Evolutionary conservation across 2,113 vertebrate genomes (phyloP).

Genomic region (Thunnus thynnus): DNA sequence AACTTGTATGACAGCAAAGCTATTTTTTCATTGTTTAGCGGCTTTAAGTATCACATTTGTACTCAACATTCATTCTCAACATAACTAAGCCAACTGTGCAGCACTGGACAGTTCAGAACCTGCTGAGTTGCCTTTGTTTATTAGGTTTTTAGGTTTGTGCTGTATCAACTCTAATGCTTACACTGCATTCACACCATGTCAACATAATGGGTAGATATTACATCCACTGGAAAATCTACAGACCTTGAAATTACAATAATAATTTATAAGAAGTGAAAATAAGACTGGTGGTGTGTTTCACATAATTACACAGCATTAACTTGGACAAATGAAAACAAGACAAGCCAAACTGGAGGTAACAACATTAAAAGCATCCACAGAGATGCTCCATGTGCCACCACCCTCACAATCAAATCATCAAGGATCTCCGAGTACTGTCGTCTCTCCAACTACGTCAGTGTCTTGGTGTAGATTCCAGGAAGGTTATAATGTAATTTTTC

Average conservation of each 20-base stretch:
- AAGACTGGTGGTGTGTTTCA: neutral
- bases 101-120: neutral
- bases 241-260: neutral
- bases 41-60: neutral
- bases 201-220: constrained; percentile 1
- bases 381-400: neutral
- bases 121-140: neutral
- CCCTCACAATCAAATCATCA: neutral
- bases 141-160: neutral
- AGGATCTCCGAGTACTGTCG: neutral
- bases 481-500: constrained; percentile 54
- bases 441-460: constrained; percentile 11
- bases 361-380: constrained; percentile 13
- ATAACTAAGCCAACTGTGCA: neutral
- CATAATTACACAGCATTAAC: neutral
- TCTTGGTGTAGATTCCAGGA: constrained; percentile 46
- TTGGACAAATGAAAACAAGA: neutral
- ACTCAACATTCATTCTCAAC: neutral
- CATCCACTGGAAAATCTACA: neutral
- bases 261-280: neutral
- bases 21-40: too few species aligned
- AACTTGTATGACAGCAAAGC: too few species aligned
- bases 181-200: neutral
- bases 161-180: neutral
- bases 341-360: neutral